Conservation (phyloP, 2,888 invertebrate species). For the Digitonthophagus gazella region DNA sequence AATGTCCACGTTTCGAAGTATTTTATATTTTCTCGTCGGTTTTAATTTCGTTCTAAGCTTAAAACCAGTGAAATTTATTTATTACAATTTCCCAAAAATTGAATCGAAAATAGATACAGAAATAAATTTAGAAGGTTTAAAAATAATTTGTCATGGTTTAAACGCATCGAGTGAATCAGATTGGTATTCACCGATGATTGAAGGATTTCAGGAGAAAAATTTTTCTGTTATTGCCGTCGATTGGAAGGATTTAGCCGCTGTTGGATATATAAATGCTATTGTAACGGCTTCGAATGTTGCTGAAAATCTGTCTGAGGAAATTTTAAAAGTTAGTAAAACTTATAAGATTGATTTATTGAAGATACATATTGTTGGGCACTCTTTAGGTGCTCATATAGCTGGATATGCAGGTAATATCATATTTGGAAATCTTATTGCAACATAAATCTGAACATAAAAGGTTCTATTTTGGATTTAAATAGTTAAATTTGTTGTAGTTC, state of each 20-base stretch:
- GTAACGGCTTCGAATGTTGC: background rate
- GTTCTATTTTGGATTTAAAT: too few species aligned
- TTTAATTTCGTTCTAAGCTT: background rate
- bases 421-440: background rate
- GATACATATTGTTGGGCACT: constrained; percentile 44
- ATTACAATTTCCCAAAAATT: background rate
- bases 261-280: constrained; percentile 18
- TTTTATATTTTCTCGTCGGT: background rate
- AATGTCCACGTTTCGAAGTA: background rate
- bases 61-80: background rate
- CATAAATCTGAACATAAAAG: background rate
- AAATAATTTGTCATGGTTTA: background rate
- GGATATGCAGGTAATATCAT: constrained; percentile 38
- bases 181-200: background rate
- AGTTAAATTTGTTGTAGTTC: too few species aligned
- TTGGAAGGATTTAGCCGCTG: constrained; percentile 12
- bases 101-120: background rate
- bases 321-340: constrained; percentile 7
- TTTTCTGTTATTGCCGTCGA: background rate
- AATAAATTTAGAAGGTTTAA: too few species aligned
- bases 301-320: constrained; percentile 4
- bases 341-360: constrained; percentile 26
- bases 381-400: constrained; percentile 43
- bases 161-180: background rate
- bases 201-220: background rate